These are phyloP conservation scores for Zalophus californianus DNA, from an alignment of 2,797 vertebrate genomes.

Conservation along the genomic window DNA sequence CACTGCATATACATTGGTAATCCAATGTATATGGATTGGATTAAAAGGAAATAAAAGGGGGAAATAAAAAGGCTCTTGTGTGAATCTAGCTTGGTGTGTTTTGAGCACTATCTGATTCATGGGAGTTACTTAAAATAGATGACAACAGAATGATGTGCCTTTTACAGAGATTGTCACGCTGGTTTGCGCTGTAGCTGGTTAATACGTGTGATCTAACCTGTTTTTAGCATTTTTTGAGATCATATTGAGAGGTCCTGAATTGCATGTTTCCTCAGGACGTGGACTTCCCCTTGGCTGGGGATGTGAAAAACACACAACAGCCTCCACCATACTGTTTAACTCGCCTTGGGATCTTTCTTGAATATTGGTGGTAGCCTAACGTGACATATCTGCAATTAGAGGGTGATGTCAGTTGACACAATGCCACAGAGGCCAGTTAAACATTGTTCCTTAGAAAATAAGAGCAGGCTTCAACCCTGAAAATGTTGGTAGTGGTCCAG, in stretches of 20 bases:
- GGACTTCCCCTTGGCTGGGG: not conserved
- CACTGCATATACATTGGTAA: slow-evolving; percentile 18
- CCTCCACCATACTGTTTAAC: not conserved
- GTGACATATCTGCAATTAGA: slow-evolving; percentile 85
- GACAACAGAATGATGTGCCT: not conserved
- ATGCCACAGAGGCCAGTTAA: slow-evolving; percentile 86
- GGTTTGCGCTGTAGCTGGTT: slow-evolving; percentile 53
- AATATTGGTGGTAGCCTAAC: slow-evolving; percentile 79
- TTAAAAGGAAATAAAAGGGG: no score
- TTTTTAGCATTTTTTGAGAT: slow-evolving; percentile 63
- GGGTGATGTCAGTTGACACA: slow-evolving; percentile 88
- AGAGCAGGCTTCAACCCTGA: slow-evolving; percentile 81
- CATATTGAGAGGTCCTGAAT: slow-evolving; percentile 64
- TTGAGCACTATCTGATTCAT: not conserved
- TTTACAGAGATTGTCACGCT: slow-evolving; percentile 41
- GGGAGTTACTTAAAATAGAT: slow-evolving; percentile 24
- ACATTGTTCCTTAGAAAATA: slow-evolving; percentile 83
- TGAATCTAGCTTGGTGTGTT: slow-evolving; percentile 9
- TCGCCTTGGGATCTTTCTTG: slow-evolving; percentile 78
- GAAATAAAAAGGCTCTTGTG: not conserved
- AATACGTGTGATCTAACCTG: slow-evolving; percentile 64
- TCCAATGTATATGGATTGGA: not conserved
- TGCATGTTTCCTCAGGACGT: not conserved
- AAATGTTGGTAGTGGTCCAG: slow-evolving; percentile 86
- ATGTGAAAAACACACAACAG: not conserved